Conservation (phyloP, 2,113 vertebrate genomes). For the Myodes glareolus region DNA sequence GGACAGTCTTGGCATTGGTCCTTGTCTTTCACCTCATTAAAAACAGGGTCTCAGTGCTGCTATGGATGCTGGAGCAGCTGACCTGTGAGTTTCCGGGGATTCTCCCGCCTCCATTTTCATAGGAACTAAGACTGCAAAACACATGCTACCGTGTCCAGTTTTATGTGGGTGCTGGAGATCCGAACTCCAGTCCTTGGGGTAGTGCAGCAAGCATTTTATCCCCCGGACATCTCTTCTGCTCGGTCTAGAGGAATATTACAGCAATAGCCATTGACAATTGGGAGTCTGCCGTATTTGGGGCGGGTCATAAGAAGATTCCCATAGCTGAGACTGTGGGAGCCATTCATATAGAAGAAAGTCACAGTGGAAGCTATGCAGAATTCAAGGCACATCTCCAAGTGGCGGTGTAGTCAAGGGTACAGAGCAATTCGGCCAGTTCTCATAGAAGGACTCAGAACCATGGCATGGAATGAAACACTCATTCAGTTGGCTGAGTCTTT, state of each 20-base stretch:
- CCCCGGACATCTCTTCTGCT: not conserved
- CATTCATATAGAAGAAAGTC: not conserved
- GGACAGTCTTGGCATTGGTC: not conserved
- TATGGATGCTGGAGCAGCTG: not conserved
- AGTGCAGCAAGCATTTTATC: too few relatives aligned
- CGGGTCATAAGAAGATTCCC: not conserved
- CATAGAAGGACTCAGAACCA: not conserved
- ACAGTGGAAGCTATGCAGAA: not conserved
- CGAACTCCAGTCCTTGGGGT: not conserved
- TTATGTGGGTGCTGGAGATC: not conserved
- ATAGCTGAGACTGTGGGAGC: not conserved
- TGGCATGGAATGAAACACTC: not conserved
- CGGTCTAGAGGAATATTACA: not conserved
- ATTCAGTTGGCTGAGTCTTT: not conserved
- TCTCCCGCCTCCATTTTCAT: not conserved
- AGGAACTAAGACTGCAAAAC: not conserved
- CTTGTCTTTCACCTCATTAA: not conserved
- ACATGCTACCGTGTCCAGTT: not conserved
- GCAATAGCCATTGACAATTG: not conserved
- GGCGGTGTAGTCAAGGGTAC: too few relatives aligned
- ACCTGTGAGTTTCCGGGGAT: not conserved
- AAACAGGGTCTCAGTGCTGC: not conserved
- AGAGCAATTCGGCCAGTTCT: too few relatives aligned
- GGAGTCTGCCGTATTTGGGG: not conserved
- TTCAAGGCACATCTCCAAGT: not conserved